Percentiles rank a stretch among this genome's conserved stretches.
Conservation (phyloP, 2,888 invertebrate species). For the Strigamia crassipes region DNA sequence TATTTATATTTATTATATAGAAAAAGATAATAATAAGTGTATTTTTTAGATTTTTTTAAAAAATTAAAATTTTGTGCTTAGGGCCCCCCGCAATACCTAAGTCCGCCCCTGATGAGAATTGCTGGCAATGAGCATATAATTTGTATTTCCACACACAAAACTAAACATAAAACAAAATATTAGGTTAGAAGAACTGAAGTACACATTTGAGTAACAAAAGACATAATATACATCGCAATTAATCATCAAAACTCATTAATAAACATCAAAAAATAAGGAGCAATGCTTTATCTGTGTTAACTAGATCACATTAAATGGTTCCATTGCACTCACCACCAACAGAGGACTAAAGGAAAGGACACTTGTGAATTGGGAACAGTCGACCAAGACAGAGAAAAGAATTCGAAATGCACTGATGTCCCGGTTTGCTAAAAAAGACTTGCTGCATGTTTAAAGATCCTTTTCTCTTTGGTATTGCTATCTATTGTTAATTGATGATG, state of each 20-base stretch:
- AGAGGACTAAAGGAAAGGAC: constrained; percentile 16
- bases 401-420: neutral
- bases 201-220: too few relatives aligned
- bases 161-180: too few relatives aligned
- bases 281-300: neutral
- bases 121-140: too few relatives aligned
- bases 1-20: too few relatives aligned
- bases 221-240: too few relatives aligned
- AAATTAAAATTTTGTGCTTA: too few relatives aligned
- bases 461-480: constrained; percentile 17
- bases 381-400: constrained; percentile 4
- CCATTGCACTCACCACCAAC: constrained; percentile 24
- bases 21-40: too few relatives aligned
- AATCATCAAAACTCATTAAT: neutral
- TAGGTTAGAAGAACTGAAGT: too few relatives aligned
- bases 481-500: neutral
- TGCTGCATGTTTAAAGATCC: neutral
- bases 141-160: too few relatives aligned
- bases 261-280: neutral
- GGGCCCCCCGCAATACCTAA: too few relatives aligned
- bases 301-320: constrained; percentile 34
- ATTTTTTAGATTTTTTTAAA: too few relatives aligned
- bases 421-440: neutral
- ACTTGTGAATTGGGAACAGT: constrained; percentile 15
- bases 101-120: too few relatives aligned